Percentiles rank a stretch among this genome's conserved stretches.
phyloP scores from a whole-genome alignment of 2,888 invertebrate genomes.

The Epinotia ramella region DNA sequence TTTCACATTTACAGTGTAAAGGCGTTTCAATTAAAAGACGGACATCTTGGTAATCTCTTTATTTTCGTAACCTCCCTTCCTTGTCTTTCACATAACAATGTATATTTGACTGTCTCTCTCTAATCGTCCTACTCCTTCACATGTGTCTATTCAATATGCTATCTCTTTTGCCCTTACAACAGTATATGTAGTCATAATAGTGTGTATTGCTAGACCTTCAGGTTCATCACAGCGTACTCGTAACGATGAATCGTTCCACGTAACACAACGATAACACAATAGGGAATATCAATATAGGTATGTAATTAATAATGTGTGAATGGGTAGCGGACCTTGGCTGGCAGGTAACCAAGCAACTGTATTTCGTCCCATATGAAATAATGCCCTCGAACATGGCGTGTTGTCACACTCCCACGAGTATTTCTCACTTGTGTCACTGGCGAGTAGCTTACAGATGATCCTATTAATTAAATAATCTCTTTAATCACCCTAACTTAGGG shows the following conservation, averaged over 20 bases:
- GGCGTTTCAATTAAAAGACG: too few relatives aligned
- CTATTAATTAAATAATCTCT: too few relatives aligned
- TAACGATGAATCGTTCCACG: slow-evolving; percentile 36
- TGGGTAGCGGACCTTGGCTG: slow-evolving; percentile 37
- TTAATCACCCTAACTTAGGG: background rate
- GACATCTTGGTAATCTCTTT: too few relatives aligned
- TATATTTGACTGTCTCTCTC: too few relatives aligned
- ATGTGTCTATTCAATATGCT: too few relatives aligned
- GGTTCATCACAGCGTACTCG: slow-evolving; percentile 14
- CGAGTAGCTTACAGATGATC: too few relatives aligned
- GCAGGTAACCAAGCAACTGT: slow-evolving; percentile 32
- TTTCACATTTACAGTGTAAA: background rate
- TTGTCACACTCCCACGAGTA: background rate
- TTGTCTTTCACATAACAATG: too few relatives aligned
- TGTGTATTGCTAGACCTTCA: background rate
- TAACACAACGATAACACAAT: slow-evolving; percentile 21
- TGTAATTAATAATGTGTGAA: slow-evolving; percentile 21
- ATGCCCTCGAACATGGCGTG: slow-evolving; percentile 7
- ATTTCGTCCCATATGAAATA: slow-evolving; percentile 3
- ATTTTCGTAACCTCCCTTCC: too few relatives aligned
- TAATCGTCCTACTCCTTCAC: too few relatives aligned
- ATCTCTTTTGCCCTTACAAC: background rate
- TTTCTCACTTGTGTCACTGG: background rate
- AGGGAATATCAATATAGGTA: slow-evolving; percentile 31
- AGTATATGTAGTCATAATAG: background rate